A percentile compares a stretch with the other conserved stretches of the same genome.
These are phyloP conservation scores for Acanthurus leucopareius DNA, from an alignment of 2,797 vertebrate species.

Conservation along the genomic window DNA sequence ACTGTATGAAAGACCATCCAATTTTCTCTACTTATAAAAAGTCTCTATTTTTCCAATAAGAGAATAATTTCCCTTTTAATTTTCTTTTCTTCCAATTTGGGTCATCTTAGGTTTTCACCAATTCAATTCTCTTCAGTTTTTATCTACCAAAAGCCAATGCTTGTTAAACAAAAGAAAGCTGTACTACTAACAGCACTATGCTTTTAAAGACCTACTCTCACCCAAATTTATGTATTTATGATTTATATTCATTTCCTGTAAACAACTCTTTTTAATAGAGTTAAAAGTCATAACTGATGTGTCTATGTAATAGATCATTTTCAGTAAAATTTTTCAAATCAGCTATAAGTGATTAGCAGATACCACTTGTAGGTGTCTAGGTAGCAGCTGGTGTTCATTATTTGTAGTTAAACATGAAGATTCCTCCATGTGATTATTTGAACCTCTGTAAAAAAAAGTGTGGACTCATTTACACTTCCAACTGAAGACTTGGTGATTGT, in stretches of 20 bases:
- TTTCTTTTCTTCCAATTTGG: not conserved
- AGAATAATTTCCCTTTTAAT: not conserved
- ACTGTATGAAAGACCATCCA: not conserved
- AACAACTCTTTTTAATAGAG: not conserved
- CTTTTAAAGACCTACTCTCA: too few species aligned
- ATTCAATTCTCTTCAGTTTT: too few species aligned
- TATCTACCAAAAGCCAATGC: too few species aligned
- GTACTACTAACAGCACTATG: not conserved
- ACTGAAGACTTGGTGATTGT: not conserved
- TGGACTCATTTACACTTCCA: not conserved
- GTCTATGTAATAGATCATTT: not conserved
- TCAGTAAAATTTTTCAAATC: too few species aligned
- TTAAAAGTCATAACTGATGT: not conserved
- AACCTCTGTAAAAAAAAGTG: not conserved
- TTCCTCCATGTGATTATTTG: not conserved
- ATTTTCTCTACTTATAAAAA: not conserved
- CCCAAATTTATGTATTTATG: not conserved
- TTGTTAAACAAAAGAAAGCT: too few species aligned
- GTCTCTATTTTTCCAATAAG: not conserved
- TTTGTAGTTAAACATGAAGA: not conserved
- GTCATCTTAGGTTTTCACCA: not conserved
- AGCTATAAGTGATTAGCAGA: too few species aligned
- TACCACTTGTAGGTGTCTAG: too few species aligned
- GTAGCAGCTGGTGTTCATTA: not conserved
- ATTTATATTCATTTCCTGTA: not conserved